These are phyloP conservation scores for Micoletzkya japonica DNA, from an alignment of 2,888 invertebrate genomes.

Conservation along the genomic window DNA sequence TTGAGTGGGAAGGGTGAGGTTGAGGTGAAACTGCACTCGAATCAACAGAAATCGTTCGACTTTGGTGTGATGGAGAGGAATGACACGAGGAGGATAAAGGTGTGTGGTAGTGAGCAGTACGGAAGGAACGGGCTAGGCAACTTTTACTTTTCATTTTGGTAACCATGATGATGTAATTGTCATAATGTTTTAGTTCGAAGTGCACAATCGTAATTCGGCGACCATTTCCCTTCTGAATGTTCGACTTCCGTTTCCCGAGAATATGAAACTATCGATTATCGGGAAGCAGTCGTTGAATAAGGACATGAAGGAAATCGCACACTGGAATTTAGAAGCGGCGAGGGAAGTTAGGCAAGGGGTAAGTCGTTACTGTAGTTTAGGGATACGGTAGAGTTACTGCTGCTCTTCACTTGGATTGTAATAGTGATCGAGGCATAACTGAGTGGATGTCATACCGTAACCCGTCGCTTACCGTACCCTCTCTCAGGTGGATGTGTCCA, in stretches of 20 bases:
- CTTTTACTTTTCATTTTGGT: neutral
- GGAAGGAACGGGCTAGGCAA: neutral
- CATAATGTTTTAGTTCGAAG: constrained; percentile 69
- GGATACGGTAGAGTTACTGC: no score
- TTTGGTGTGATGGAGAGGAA: constrained; percentile 69
- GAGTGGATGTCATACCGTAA: no score
- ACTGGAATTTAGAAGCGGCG: neutral
- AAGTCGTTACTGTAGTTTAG: neutral
- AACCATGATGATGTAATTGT: neutral
- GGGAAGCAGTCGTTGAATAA: constrained; percentile 61
- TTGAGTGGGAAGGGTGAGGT: neutral
- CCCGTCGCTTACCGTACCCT: no score
- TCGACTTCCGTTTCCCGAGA: constrained; percentile 37
- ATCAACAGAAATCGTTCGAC: constrained; percentile 65
- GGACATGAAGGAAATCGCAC: constrained; percentile 1
- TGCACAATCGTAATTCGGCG: constrained; percentile 79
- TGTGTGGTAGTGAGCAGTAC: constrained; percentile 34
- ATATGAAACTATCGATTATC: constrained; percentile 61
- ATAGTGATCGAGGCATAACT: no score
- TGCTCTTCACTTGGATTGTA: no score
- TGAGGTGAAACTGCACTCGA: constrained; percentile 66
- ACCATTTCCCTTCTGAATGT: constrained; percentile 71
- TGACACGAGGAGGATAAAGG: constrained; percentile 74
- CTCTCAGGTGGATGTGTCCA: constrained; percentile 13
- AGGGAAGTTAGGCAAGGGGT: constrained; percentile 20